Evolutionary conservation across 2,888 invertebrate genomes (phyloP).

Genomic region (Macrophya alboannulata): DNA sequence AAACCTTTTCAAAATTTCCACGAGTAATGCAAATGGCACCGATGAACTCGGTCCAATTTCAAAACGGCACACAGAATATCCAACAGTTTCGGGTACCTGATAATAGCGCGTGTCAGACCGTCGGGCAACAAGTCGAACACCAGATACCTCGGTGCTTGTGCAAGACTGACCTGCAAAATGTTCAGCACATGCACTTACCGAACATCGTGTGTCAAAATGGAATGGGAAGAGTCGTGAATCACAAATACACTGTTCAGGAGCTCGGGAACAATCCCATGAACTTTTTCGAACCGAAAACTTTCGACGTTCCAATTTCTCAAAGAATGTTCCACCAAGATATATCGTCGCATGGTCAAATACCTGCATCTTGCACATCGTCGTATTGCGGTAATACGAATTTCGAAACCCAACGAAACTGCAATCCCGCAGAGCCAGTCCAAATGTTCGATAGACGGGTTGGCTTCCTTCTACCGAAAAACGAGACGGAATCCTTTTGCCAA

Average conservation of each 20-base stretch:
- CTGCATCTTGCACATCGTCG: neutral
- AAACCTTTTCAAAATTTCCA: slow-evolving; percentile 4
- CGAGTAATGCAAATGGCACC: slow-evolving; percentile 1
- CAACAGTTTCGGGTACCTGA: neutral
- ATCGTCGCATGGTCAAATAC: neutral
- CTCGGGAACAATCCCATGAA: neutral
- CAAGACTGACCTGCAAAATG: slow-evolving; percentile 15
- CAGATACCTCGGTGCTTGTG: neutral
- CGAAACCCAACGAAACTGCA: neutral
- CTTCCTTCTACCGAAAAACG: slow-evolving; percentile 50
- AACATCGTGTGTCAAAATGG: neutral
- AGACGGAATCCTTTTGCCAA: neutral
- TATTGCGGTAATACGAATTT: slow-evolving; percentile 30
- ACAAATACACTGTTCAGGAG: neutral
- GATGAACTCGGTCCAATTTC: neutral
- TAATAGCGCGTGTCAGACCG: neutral
- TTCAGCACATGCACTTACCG: neutral
- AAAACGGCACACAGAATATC: neutral
- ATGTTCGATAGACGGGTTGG: slow-evolving; percentile 58
- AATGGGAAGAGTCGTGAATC: slow-evolving; percentile 4
- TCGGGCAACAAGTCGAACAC: neutral
- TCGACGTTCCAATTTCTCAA: slow-evolving; percentile 24
- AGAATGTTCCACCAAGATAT: neutral
- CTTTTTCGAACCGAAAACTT: neutral
- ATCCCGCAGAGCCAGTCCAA: slow-evolving; percentile 43